These are phyloP conservation scores for Amazona guildingii DNA, from an alignment of 2,113 vertebrate genomes.

Conservation along the genomic window DNA sequence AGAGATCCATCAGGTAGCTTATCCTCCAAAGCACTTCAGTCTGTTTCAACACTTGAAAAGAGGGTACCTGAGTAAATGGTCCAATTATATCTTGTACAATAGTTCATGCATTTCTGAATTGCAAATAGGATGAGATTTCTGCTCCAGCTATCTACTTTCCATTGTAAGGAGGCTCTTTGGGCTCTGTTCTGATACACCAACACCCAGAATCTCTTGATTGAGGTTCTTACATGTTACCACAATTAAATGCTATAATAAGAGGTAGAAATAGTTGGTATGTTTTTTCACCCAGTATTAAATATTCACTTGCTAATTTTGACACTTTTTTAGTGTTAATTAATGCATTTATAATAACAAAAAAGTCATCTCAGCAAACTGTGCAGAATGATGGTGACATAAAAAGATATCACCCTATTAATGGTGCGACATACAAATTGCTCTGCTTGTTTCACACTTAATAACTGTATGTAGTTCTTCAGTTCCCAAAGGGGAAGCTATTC, in stretches of 20 bases:
- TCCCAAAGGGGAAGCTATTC: not conserved
- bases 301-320: not conserved
- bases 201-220: not conserved
- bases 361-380: not conserved
- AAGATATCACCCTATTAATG: not conserved
- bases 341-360: not conserved
- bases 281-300: not conserved
- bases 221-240: not conserved
- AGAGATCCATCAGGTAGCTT: not conserved
- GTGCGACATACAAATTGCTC: not conserved
- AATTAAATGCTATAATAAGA: not conserved
- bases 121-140: not conserved
- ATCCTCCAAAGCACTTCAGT: not conserved
- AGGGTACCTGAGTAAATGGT: not conserved
- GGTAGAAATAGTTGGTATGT: not conserved
- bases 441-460: not conserved
- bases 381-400: not conserved
- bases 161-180: not conserved
- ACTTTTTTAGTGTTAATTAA: not conserved
- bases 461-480: not conserved
- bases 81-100: not conserved
- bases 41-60: not conserved
- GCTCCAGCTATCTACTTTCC: not conserved
- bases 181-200: not conserved
- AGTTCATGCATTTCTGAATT: not conserved